Evolutionary conservation across 2,113 vertebrate species (phyloP), one percentile per base, ranked within the genome.

Genomic region (Oreotrochilus melanogaster): DNA sequence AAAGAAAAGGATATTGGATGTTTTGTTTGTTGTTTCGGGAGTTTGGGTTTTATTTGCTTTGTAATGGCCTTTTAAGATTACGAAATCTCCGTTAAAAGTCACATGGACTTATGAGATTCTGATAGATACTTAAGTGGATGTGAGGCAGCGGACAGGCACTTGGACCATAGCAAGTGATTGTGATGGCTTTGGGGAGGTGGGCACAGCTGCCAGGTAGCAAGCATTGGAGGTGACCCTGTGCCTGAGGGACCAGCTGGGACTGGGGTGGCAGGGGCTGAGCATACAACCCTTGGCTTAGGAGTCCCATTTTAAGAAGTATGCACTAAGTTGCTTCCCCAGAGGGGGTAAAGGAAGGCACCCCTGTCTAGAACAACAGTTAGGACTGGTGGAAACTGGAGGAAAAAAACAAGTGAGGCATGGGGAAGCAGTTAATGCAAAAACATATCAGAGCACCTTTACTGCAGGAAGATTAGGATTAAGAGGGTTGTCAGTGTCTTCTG

Each of bases 251-350:
- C 7, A 12, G 19, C 4, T 66, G n/a, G 18, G 35, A 25, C 42
- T 71, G 31, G 54, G 33, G 9, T 33, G 47, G 39, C 31, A 37
- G 69, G 17, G 48, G 24, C 67, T 75, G 35, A 76, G 37, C 58
- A 37, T 31, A 19, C 18, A 76, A 45, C 12, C 37, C 17, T 75
- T 1, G 0, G 19, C 1, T 1, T 17, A 62, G 15, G 3, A 39
- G 57, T 82, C 21, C 51, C 51, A 11, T 30, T 45, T 50, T 31
- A 39, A 60, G 37, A 75, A 67, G 86, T 33, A 14, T 0, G 2
- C 13, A n/a, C 11, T 65, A 22, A 56, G 54, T 45, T 50, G 17
- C 33, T 42, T 35, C 64, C 27, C 48, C 62, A 2, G 5, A 30
- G 25, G 3, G 12, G 6, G 5, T 25, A 58, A 86, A 58, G 57